Conservation (phyloP, 2,888 invertebrate genomes). For the Eristalis tenax region DNA sequence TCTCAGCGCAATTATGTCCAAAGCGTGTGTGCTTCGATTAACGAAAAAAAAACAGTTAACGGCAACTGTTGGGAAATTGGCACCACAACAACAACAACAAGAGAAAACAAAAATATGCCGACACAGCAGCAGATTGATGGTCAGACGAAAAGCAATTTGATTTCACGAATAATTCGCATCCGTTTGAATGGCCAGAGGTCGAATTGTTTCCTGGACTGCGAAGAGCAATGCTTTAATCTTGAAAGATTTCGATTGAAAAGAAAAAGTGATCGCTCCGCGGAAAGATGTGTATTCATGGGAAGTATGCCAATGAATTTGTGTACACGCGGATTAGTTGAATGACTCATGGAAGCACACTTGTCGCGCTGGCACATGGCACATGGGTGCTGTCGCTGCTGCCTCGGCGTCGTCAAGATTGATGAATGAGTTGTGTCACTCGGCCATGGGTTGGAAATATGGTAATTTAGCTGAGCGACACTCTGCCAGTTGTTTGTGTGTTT, state of each 20-base stretch:
- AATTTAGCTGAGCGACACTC: neutral
- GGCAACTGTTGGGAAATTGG: constrained; percentile 1
- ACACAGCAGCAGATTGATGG: neutral
- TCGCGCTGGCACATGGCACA: neutral
- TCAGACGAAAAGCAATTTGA: constrained; percentile 24
- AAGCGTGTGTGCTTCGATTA: constrained; percentile 31
- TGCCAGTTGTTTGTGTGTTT: neutral
- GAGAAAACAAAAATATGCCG: neutral
- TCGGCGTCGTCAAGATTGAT: neutral
- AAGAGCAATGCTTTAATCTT: neutral
- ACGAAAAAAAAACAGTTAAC: constrained; percentile 9
- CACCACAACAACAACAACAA: constrained; percentile 14
- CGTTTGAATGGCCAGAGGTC: neutral
- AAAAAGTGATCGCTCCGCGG: neutral
- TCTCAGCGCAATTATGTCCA: constrained; percentile 16
- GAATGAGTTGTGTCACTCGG: neutral
- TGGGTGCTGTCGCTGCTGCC: neutral
- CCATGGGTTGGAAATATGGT: neutral
- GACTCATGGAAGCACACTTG: constrained; percentile 26
- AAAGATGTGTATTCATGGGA: neutral
- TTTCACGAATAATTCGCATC: constrained; percentile 23
- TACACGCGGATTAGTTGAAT: constrained; percentile 26
- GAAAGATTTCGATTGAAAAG: neutral
- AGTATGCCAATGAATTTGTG: constrained; percentile 5
- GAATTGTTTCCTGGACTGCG: neutral